Conservation (phyloP, 2,888 invertebrate species). For the Volucella zonaria region DNA sequence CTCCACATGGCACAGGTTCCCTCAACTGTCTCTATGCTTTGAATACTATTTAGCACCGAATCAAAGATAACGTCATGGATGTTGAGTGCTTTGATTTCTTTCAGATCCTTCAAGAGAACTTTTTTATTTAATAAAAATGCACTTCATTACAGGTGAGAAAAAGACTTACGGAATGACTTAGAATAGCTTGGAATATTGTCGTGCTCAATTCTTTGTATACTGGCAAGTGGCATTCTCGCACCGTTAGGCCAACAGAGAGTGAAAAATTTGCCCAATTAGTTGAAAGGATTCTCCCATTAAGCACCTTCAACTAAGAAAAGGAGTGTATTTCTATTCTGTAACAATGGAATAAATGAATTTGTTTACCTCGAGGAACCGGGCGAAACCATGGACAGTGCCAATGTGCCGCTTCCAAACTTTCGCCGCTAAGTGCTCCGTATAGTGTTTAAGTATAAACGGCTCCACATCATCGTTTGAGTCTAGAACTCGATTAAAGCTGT, state of each 20-base stretch:
- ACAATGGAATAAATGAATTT: not conserved
- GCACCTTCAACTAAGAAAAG: constrained; percentile 69
- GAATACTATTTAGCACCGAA: constrained; percentile 77
- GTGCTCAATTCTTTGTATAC: constrained; percentile 79
- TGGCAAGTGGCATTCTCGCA: constrained; percentile 78
- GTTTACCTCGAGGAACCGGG: constrained; percentile 77
- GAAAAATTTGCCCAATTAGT: constrained; percentile 77
- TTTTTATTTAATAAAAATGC: not conserved
- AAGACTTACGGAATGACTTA: constrained; percentile 77
- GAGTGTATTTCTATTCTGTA: not conserved
- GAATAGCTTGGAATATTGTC: constrained; percentile 77
- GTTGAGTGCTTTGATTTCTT: constrained; percentile 78
- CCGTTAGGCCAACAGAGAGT: constrained; percentile 79
- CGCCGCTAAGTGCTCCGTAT: constrained; percentile 77
- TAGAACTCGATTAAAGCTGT: constrained; percentile 34
- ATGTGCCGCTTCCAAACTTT: constrained; percentile 79
- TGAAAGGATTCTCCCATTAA: constrained; percentile 35
- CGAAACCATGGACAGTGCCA: constrained; percentile 79
- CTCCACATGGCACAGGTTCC: constrained; percentile 77
- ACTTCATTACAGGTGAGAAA: not conserved
- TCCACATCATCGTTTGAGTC: constrained; percentile 41
- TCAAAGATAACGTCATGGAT: constrained; percentile 80
- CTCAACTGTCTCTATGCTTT: constrained; percentile 76
- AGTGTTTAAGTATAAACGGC: constrained; percentile 76
- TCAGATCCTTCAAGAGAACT: constrained; percentile 70